These are phyloP conservation scores for Netelia fuscicornis DNA, from an alignment of 2,888 invertebrate species.

Conservation along the genomic window DNA sequence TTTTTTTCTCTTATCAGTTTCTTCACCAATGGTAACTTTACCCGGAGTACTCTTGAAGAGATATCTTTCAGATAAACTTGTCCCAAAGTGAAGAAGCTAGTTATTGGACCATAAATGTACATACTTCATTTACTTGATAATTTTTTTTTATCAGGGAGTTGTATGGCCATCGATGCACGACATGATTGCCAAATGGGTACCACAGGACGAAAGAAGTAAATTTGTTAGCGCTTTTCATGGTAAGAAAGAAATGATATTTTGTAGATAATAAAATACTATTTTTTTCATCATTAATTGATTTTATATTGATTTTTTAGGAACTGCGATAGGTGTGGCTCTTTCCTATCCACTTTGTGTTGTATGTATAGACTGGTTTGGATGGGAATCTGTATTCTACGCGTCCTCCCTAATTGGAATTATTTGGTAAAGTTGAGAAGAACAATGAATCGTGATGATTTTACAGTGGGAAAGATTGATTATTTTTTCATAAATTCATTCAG, in stretches of 20 bases:
- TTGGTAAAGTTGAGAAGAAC: slow-evolving; percentile 86
- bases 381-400: slow-evolving; percentile 90
- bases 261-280: too few relatives aligned
- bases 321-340: slow-evolving; percentile 89
- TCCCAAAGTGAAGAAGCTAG: too few relatives aligned
- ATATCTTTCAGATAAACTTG: too few relatives aligned
- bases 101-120: neutral
- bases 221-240: slow-evolving; percentile 89
- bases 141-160: slow-evolving; percentile 85
- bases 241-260: slow-evolving; percentile 68
- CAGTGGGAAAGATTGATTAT: neutral
- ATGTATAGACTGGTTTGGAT: slow-evolving; percentile 88
- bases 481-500: neutral
- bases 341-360: slow-evolving; percentile 90
- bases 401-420: slow-evolving; percentile 87
- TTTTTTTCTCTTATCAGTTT: neutral
- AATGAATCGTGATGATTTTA: neutral
- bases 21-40: too few relatives aligned
- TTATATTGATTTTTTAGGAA: slow-evolving; percentile 82
- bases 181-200: slow-evolving; percentile 93
- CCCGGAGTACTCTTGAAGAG: too few relatives aligned
- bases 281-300: neutral
- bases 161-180: slow-evolving; percentile 93
- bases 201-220: slow-evolving; percentile 92
- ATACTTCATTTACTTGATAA: neutral